Base-by-base conservation (phyloP, 2,113 vertebrate species). In the Aythya baeri region DNA sequence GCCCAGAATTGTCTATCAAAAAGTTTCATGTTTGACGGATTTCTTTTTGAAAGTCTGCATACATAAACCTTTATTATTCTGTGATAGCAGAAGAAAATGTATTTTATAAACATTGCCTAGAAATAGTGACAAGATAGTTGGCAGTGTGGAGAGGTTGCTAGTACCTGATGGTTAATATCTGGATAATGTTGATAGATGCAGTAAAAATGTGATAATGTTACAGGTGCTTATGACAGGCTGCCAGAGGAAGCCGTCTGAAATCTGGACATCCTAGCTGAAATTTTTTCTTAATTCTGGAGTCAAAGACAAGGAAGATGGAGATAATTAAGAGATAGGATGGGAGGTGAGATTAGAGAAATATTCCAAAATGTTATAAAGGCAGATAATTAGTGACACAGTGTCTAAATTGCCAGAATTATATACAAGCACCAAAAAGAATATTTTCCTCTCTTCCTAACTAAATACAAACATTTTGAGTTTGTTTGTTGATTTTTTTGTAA, bases 291-390 rank as follows among this genome's bases (percentile, higher is more conserved):
- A 34, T 57, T 18, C 11, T 65, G 43, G 67, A 95, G 49, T 57
- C 77, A 91, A 82, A 44, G 54, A 78, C 57, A 92, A n/a, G 34
- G 13, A 93, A 67, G 43, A 14, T 87, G 57, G 67, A 88, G 81
- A 62, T 92, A 92, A 91, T 86, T 66, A 91, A 36, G 54, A 75
- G 46, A 46, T 83, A 59, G 50, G 59, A 82, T 44, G 70, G 15
- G 46, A 49, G 26, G 34, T 92, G 38, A 87, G 52, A 94, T 86
- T 85, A 91, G 91, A 76, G 76, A 89, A 85, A 68, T 76, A 67
- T 80, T 94, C 34, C 52, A 50, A 89, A 91, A 83, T 62, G 29
- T 66, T 77, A 11, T 61, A 79, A 79, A 83, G 81, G 71, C 36
- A 44, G 67, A 29, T 80, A 94, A 89, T 92, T 91, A 86, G 77